Base-by-base conservation (phyloP, 2,113 vertebrate species). In the Eptesicus fuscus region DNA sequence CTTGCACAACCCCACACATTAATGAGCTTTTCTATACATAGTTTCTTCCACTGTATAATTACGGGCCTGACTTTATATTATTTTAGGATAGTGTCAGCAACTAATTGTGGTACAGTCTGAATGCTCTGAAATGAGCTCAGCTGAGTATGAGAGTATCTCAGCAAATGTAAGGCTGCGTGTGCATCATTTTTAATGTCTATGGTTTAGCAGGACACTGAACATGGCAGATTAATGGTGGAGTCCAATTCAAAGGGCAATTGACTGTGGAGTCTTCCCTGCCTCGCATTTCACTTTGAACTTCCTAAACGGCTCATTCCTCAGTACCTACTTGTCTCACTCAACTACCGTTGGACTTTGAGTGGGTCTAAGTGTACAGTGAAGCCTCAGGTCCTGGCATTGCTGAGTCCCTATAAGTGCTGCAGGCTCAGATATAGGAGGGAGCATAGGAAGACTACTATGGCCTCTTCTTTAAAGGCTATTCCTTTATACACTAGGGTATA, bases 51-150 rank as follows among this genome's bases (percentile, higher is more conserved):
- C 86, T 28, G 79, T 97, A 78, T 95, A 97, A 97, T 97, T 97
- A 97, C 96, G 95, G 94, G 96, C 91, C 95, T 94, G 94, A 89
- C 95, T 96, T 96, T 70, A 94, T 90, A 94, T 95, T 97, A 97
- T 96, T 97, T 96, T 95, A 86, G 95, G 91, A 84, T 92, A 47
- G 95, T 94, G 92, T 96, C 97, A 97, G 96, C 96, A 90, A 91
- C 96, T 97, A 95, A 97, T 95, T 96, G 96, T 95, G 93, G 70
- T 71, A 88, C 69, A 94, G 96, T 93, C 93, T 97, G 96, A 96
- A 97, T 96, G 96, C 96, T 95, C 90, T 94, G 86, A 91, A 97
- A 96, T 69, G 94, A 96, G 95, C 83, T 91, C 71, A 20, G 83
- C 94, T 76, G 94, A 73, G 88, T 70, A 37, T 70, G 94, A 70